Conservation (phyloP, 2,113 vertebrate species). For the Litocranius walleri region DNA sequence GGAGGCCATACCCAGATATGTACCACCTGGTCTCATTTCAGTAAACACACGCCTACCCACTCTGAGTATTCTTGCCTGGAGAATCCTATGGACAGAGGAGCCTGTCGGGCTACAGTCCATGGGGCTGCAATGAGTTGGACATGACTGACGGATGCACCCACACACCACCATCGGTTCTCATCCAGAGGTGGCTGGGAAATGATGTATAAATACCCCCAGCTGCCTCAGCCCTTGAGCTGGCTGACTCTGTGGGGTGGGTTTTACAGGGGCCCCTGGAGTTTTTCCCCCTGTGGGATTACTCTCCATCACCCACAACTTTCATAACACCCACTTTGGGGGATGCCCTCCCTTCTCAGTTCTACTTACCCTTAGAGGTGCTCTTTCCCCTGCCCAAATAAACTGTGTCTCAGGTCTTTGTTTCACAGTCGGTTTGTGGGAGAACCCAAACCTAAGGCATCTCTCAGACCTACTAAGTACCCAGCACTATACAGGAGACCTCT, state of each 20-base stretch:
- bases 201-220: too few species aligned
- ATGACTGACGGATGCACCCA: accelerated
- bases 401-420: neutral
- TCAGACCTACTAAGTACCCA: neutral
- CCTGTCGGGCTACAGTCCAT: neutral
- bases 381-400: neutral
- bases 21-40: neutral
- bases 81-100: neutral
- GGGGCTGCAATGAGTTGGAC: neutral
- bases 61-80: neutral
- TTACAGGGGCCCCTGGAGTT: neutral
- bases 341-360: too few species aligned
- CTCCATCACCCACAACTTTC: neutral
- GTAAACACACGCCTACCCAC: too few species aligned
- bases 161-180: neutral
- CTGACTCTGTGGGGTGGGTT: too few species aligned
- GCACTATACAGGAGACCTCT: neutral
- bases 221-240: neutral
- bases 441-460: neutral
- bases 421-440: neutral
- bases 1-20: too few species aligned
- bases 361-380: neutral
- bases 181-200: neutral
- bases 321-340: neutral
- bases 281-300: too few species aligned